Percentiles rank a stretch among this genome's conserved stretches.
These are phyloP conservation scores for Pheosia tremula DNA, from an alignment of 2,888 invertebrate species.

Conservation along the genomic window DNA sequence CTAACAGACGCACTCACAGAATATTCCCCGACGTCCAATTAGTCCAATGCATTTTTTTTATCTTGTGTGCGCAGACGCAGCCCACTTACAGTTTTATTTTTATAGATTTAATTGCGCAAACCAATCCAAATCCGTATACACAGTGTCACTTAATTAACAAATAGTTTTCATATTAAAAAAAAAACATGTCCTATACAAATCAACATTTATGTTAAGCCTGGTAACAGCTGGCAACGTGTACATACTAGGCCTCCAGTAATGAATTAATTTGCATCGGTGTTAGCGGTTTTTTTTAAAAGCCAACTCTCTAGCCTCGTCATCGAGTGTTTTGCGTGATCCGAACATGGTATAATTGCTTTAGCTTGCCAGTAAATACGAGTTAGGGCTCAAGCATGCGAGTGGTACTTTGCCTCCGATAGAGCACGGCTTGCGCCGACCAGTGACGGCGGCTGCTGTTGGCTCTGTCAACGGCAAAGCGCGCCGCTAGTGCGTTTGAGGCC, in stretches of 20 bases:
- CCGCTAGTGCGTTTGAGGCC: no score
- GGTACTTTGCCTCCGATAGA: no score
- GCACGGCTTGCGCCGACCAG: no score
- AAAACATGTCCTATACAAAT: slow-evolving; percentile 6
- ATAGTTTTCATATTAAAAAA: background rate
- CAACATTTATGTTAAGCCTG: slow-evolving; percentile 20
- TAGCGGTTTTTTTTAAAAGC: slow-evolving; percentile 4
- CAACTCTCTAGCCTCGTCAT: slow-evolving; percentile 20
- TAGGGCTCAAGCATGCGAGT: background rate
- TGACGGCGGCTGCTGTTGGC: no score
- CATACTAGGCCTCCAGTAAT: slow-evolving; percentile 28
- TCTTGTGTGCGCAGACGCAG: no score
- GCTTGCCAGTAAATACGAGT: slow-evolving; percentile 22
- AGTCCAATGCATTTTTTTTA: no score
- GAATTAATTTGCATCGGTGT: slow-evolving; percentile 32
- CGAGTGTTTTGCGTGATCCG: slow-evolving; percentile 20
- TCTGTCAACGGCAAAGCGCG: no score
- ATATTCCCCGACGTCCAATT: no score
- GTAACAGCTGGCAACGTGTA: slow-evolving; percentile 15
- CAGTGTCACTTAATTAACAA: slow-evolving; percentile 1
- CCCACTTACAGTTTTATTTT: no score
- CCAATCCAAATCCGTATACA: background rate
- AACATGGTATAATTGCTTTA: slow-evolving; percentile 30
- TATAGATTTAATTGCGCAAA: no score
- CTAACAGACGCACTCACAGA: no score